phyloP scores from a whole-genome alignment of 2,797 vertebrate species.

The Hyperoplus immaculatus region DNA sequence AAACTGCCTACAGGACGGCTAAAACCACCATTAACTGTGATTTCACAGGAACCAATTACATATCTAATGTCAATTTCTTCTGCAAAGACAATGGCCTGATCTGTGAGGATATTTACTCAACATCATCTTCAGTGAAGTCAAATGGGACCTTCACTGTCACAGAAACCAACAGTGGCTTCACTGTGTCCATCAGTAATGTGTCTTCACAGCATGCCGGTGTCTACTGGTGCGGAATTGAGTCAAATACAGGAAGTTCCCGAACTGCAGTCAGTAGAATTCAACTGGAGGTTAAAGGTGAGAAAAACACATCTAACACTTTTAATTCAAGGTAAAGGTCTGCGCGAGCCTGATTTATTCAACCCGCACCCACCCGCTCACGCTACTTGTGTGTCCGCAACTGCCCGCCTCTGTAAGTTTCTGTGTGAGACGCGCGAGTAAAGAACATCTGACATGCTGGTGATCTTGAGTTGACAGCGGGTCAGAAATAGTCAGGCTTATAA shows the following conservation, averaged over 20 bases:
- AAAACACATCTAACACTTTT: neutral
- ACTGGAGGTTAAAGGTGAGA: neutral
- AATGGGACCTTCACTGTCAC: neutral
- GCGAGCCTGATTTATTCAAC: no score
- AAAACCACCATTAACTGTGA: slow-evolving; percentile 35
- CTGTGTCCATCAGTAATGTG: neutral
- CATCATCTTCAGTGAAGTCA: neutral
- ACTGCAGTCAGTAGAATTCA: neutral
- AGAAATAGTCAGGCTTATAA: no score
- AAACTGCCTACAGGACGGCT: accelerated
- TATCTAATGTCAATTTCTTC: neutral
- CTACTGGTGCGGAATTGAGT: slow-evolving; percentile 47
- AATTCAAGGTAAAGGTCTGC: no score
- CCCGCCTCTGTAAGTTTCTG: no score
- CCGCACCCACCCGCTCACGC: no score
- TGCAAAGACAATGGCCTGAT: neutral
- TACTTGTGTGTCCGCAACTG: no score
- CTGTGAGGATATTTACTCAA: slow-evolving; percentile 13
- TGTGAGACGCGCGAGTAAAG: no score
- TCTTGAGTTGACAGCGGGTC: no score
- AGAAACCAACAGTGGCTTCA: neutral
- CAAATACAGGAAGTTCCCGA: accelerated
- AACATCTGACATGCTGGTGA: no score
- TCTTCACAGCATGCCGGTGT: slow-evolving; percentile 2
- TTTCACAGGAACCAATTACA: accelerated